phyloP scores from a whole-genome alignment of 1,140 invertebrate species.

The Pachypeltis micranthus region DNA sequence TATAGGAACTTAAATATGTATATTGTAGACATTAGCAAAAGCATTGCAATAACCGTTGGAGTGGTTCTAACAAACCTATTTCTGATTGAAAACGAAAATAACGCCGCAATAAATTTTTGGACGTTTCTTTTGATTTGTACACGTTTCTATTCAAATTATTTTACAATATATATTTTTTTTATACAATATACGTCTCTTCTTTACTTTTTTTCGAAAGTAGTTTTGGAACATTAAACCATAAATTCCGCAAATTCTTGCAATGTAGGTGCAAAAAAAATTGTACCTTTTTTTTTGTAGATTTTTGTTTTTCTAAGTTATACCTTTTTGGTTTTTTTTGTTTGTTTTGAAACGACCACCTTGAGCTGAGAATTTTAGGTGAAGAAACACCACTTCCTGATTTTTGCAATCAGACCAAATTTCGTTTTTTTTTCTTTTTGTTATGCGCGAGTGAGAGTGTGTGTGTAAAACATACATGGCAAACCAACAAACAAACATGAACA shows the following conservation, averaged over 20 bases:
- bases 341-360: constrained; percentile 17
- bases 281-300: background rate
- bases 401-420: background rate
- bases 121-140: constrained; percentile 12
- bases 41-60: constrained; percentile 10
- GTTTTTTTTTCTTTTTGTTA: background rate
- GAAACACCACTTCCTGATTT: background rate
- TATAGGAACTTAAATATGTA: constrained; percentile 25
- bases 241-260: constrained; percentile 18
- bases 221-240: constrained; percentile 11
- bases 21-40: constrained; percentile 11
- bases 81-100: background rate
- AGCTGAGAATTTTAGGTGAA: background rate
- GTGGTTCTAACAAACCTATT: constrained; percentile 9
- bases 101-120: constrained; percentile 7
- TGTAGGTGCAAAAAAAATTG: constrained; percentile 11
- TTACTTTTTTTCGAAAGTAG: background rate
- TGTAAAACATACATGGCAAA: constrained; percentile 23
- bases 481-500: constrained; percentile 26
- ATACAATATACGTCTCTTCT: constrained; percentile 2
- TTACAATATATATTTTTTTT: constrained; percentile 8
- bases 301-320: too few relatives aligned
- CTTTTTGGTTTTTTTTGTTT: too few relatives aligned
- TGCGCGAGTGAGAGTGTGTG: constrained; percentile 10
- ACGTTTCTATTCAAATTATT: constrained; percentile 10